Evolutionary conservation across 2,888 invertebrate species (phyloP).

Genomic region (Parnassius apollo): DNA sequence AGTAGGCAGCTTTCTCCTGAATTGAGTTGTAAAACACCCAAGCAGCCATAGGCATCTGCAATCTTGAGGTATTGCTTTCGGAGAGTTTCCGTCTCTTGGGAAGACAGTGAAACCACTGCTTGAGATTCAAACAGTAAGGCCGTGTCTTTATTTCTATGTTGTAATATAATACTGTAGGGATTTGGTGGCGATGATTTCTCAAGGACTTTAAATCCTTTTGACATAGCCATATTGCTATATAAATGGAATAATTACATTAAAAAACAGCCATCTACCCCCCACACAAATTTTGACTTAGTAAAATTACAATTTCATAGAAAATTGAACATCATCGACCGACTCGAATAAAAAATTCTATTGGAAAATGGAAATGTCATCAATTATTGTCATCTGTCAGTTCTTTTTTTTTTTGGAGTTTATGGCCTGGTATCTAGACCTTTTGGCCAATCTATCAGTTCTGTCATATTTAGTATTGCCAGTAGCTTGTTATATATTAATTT

Average conservation of each 20-base stretch:
- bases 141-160: constrained; percentile 92
- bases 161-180: constrained; percentile 94
- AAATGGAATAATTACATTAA: constrained; percentile 39
- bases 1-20: constrained; percentile 91
- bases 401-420: no score
- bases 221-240: constrained; percentile 90
- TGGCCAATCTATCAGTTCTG: constrained; percentile 7
- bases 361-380: constrained; percentile 24
- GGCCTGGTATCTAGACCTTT: no score
- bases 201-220: constrained; percentile 94
- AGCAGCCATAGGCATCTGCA: constrained; percentile 96
- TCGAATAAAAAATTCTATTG: constrained; percentile 11
- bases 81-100: constrained; percentile 93
- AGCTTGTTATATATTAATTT: no score
- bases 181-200: constrained; percentile 93
- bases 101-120: constrained; percentile 92
- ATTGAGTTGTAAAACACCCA: constrained; percentile 95
- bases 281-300: constrained; percentile 27
- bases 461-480: no score
- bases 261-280: constrained; percentile 60
- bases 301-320: constrained; percentile 23
- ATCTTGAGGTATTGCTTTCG: constrained; percentile 94
- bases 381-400: constrained; percentile 17
- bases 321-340: constrained; percentile 23
- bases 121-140: constrained; percentile 95